Conservation (phyloP, 2,888 invertebrate species). For the Stenotaenia linearis region DNA sequence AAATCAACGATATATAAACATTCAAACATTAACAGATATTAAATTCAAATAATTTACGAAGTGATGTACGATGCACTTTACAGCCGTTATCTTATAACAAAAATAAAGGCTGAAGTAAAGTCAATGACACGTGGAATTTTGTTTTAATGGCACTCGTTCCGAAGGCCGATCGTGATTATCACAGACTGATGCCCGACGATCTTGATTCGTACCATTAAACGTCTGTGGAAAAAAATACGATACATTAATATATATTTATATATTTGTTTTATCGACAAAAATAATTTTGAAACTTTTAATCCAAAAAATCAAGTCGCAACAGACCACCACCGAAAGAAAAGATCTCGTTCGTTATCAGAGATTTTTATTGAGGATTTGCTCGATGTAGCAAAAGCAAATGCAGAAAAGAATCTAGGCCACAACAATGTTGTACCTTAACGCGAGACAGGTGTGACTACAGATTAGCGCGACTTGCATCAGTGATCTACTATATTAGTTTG, state of each 20-base stretch:
- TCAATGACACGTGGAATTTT: background rate
- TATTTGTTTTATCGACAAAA: no score
- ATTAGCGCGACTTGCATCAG: background rate
- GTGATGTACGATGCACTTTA: no score
- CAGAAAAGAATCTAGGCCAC: background rate
- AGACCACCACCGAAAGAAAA: no score
- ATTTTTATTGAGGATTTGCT: no score
- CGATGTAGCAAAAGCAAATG: background rate
- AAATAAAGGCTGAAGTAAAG: no score
- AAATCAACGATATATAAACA: background rate
- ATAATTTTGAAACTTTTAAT: no score
- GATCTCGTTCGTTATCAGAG: no score
- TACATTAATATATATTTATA: background rate
- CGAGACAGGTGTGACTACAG: background rate
- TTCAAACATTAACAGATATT: background rate
- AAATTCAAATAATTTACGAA: background rate
- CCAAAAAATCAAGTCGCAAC: no score
- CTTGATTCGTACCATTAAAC: background rate
- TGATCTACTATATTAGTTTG: slow-evolving; percentile 14
- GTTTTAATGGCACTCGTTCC: slow-evolving; percentile 6
- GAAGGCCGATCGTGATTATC: background rate
- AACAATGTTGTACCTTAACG: background rate
- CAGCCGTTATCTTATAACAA: no score
- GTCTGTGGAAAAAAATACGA: background rate
- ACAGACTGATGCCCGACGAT: background rate